Evolutionary conservation across 2,797 vertebrate species (phyloP), one percentile per base, ranked within the genome.

Genomic region (Acanthiza pusilla): DNA sequence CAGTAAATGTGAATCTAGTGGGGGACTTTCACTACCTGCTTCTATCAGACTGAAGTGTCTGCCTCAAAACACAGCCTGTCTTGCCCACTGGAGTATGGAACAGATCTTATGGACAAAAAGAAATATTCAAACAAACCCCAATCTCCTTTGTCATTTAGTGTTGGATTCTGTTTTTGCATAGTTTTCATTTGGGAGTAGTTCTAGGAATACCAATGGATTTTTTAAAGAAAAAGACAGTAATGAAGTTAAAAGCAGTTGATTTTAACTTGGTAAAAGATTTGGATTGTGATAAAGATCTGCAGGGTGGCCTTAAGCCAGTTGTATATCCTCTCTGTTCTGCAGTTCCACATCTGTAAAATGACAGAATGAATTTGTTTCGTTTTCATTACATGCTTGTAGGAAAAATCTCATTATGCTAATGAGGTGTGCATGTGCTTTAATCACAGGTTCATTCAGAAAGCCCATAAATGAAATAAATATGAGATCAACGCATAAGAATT

Each of bases 371-470:
- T 91, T 89, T 79, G 50, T 91, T 83, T 81, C 83, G 5, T 79
- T 94, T 91, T 91, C 75, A 68, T 83, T 76, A 93, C 29, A 47
- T 74, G 78, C 67, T 89, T 82, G 86, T 88, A 91, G 88, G 91
- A 91, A 95, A 94, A 94, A 94, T 89, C 67, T 83, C 86, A 80
- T 92, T 92, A 95, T 96, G 93, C 88, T 95, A 95, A 94, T 92
- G 65, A 94, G 65, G 65, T 87, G 30, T 85, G 84, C 81, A 30
- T 87, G 53, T 25, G 68, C 84, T 91, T 85, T 95, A 93, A 93
- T 96, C 92, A 94, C 81, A 94, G 78, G 86, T 93, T 89, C 91
- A 95, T 92, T 94, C 92, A 89, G 81, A 92, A 92, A 77, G 75
- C 65, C 76, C 84, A 74, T 61, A 80, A 82, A 91, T 91, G 83